Base-by-base conservation (phyloP, 1,140 invertebrate species). In the Araneus ventricosus region DNA sequence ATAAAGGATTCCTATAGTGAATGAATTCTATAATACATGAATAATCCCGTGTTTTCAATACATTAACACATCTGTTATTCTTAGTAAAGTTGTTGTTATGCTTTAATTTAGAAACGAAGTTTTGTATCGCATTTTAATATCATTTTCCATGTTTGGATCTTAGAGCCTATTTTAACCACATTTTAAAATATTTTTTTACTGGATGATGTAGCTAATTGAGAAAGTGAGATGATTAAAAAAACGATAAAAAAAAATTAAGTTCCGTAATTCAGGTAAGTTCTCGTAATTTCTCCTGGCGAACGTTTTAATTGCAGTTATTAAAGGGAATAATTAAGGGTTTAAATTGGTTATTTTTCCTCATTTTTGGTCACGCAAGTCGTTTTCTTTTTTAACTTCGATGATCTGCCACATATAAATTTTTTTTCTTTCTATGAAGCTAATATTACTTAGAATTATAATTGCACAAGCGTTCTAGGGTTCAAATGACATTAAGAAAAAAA, bases 261-360 rank as follows among this genome's bases (percentile, higher is more conserved):
- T 30, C 86, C 30, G 45, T 52, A 52, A 52, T 52, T 52, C 45
- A 52, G 45, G 10, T 17, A 52, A 52, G 34, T 45, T 30, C 87
- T 70, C 63, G 87, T 75, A 39, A 22, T n/a, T n/a, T 45, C 80
- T 14, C 41, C 34, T 88, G 24, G 30, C 59, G 39, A 79, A 79
- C 79, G 30, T 84, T 63, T 67, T 91, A 91, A 91, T 91, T 91
- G 37, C 90, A 37, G 80, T 91, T 85, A 91, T 91, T 91, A 91
- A 85, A 39, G 34, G 34, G 57, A 70, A 82, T 63, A 57, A 82
- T 63, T 82, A 84, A 30, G 59, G 70, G 39, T 82, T 91, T 91
- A 27, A 91, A 91, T 84, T 91, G 10, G 80, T 37, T 30, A 57
- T 63, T 91, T 91, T 84, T 63, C 80, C 45, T 79, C 24, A 20